Conservation (phyloP, 53 echinoderm and acorn worm species). For the Stichopus horrens region DNA sequence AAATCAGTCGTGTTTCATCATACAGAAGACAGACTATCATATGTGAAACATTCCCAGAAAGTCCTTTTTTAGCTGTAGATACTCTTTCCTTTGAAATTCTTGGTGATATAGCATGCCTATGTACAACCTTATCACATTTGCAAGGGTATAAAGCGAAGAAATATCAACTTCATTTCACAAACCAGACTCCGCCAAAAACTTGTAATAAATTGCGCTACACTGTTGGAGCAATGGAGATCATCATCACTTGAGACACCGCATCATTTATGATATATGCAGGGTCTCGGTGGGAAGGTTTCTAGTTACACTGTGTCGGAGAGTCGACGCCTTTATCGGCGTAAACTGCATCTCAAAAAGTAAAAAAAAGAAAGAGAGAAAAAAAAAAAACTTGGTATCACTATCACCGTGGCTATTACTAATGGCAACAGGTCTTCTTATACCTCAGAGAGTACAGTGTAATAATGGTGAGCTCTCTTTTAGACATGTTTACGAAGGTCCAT, state of each 20-base stretch:
- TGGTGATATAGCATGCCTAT: no score
- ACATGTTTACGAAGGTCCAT: background rate
- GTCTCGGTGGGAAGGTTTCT: background rate
- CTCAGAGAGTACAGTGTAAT: background rate
- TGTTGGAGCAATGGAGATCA: background rate
- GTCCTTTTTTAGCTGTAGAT: no score
- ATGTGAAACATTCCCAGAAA: no score
- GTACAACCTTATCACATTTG: no score
- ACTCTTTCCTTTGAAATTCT: no score
- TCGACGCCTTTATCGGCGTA: conserved; percentile 13
- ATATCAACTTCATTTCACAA: no score
- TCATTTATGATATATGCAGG: background rate
- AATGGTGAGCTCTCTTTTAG: background rate
- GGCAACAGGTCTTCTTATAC: conserved; percentile 18
- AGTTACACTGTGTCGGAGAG: background rate
- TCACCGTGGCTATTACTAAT: background rate
- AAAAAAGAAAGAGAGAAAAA: no score
- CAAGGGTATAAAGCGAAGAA: no score
- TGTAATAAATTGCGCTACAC: background rate
- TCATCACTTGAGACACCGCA: background rate
- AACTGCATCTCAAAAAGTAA: background rate
- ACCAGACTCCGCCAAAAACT: no score
- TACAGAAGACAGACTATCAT: no score
- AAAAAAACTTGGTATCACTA: no score
- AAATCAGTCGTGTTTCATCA: no score